These are phyloP conservation scores for Platorchestia sp. DNA, from an alignment of 1,140 invertebrate species.

Conservation along the genomic window DNA sequence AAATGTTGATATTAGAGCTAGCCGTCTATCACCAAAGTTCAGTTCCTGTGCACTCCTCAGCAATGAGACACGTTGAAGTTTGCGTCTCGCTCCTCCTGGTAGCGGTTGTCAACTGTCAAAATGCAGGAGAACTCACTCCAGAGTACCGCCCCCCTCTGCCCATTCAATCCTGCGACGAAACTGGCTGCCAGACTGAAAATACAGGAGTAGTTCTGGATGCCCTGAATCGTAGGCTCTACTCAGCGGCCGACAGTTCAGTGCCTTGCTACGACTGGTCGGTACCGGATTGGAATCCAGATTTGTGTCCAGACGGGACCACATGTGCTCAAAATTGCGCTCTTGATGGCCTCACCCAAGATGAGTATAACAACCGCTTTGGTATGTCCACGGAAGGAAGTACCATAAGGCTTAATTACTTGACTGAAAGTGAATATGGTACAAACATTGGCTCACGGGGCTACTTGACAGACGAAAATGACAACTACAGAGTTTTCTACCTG, in stretches of 20 bases:
- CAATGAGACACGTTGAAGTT: neutral
- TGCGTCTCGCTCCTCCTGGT: neutral
- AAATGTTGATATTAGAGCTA: neutral
- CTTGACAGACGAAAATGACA: neutral
- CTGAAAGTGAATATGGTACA: neutral
- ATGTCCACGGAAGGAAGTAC: neutral
- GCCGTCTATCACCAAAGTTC: neutral
- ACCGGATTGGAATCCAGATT: neutral
- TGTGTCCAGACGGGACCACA: conserved; percentile 12
- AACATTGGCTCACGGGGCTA: neutral
- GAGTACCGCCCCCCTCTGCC: neutral
- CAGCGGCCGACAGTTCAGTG: conserved; percentile 18
- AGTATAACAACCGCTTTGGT: neutral
- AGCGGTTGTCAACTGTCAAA: neutral
- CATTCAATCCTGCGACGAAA: conserved; percentile 9
- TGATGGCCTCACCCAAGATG: conserved; percentile 15
- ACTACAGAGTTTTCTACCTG: conserved; percentile 14
- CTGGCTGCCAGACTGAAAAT: conserved; percentile 34
- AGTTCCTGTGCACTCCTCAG: neutral
- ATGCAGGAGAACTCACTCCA: conserved; percentile 21
- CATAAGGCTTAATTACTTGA: neutral
- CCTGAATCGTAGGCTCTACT: neutral
- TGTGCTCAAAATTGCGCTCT: conserved; percentile 23
- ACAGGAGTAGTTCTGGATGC: neutral
- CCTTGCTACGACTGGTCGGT: neutral